phyloP scores from a whole-genome alignment of 2,797 vertebrate species.

The Tragopan temminckii region DNA sequence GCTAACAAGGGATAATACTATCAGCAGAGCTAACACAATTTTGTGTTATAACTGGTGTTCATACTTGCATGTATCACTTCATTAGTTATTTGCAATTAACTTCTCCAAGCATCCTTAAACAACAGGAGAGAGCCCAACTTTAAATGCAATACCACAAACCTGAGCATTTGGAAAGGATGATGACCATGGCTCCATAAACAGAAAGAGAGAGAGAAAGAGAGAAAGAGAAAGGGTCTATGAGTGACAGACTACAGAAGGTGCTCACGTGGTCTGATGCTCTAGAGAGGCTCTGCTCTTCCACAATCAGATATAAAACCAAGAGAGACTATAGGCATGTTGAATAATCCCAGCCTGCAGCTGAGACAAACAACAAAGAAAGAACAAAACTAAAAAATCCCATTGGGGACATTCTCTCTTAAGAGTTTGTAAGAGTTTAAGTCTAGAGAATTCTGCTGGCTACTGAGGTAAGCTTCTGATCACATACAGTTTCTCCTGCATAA shows the following conservation, averaged over 20 bases:
- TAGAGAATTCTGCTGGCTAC: not conserved
- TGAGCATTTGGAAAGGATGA: not conserved
- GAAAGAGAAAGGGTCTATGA: not conserved
- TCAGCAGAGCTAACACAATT: not conserved
- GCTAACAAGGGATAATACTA: no score
- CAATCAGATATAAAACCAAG: not conserved
- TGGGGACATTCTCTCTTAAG: not conserved
- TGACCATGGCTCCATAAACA: not conserved
- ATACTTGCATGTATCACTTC: not conserved
- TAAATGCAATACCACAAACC: not conserved
- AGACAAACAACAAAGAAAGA: not conserved
- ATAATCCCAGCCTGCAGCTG: not conserved
- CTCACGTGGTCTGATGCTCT: not conserved
- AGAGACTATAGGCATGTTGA: not conserved
- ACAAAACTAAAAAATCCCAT: not conserved
- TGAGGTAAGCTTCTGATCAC: not conserved
- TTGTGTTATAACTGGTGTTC: not conserved
- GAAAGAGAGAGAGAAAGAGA: no score
- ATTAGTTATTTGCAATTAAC: not conserved
- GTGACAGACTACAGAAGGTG: not conserved
- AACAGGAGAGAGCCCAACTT: not conserved
- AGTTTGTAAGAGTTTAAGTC: not conserved
- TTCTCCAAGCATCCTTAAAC: not conserved
- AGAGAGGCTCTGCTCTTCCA: not conserved
- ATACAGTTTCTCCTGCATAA: not conserved